A percentile compares a stretch with the other conserved stretches of the same genome.
These are phyloP conservation scores for Margarornis squamiger DNA, from an alignment of 2,797 vertebrate species.

Conservation along the genomic window DNA sequence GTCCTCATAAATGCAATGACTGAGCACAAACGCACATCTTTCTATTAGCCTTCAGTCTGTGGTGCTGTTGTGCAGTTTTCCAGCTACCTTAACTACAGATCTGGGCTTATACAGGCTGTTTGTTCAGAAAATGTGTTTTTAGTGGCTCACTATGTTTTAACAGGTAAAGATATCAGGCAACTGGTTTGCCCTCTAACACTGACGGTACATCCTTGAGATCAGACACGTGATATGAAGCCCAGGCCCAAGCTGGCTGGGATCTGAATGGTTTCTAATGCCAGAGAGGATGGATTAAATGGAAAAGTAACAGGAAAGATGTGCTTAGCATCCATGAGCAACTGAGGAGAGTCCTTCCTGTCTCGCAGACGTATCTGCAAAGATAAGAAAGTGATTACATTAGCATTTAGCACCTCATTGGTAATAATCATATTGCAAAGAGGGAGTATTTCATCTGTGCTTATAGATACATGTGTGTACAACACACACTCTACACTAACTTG, in stretches of 20 bases:
- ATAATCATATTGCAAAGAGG: not conserved
- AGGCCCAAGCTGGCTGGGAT: slow-evolving; percentile 93
- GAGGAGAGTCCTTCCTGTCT: slow-evolving; percentile 92
- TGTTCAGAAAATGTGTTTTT: slow-evolving; percentile 41
- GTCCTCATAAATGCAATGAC: slow-evolving; percentile 6
- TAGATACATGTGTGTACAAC: rapidly evolving
- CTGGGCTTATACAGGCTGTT: slow-evolving; percentile 27
- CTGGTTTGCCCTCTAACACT: not conserved
- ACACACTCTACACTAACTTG: not conserved
- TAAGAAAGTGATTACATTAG: slow-evolving; percentile 22
- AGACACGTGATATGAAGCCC: slow-evolving; percentile 92
- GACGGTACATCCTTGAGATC: slow-evolving; percentile 47
- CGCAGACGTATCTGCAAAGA: slow-evolving; percentile 87
- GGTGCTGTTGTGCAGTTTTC: slow-evolving; percentile 9
- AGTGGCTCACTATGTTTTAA: slow-evolving; percentile 49
- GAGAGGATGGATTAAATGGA: slow-evolving; percentile 93
- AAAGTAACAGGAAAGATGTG: slow-evolving; percentile 97
- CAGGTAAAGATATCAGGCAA: slow-evolving; percentile 35
- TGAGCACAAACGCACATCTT: not conserved
- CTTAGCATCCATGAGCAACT: slow-evolving; percentile 97
- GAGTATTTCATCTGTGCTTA: not conserved
- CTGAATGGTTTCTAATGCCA: slow-evolving; percentile 97
- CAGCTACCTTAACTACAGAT: slow-evolving; percentile 40
- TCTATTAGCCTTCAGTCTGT: slow-evolving; percentile 18
- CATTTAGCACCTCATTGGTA: not conserved